Evolutionary conservation across 1,140 invertebrate genomes (phyloP).

Genomic region (Glossosoma conforme): DNA sequence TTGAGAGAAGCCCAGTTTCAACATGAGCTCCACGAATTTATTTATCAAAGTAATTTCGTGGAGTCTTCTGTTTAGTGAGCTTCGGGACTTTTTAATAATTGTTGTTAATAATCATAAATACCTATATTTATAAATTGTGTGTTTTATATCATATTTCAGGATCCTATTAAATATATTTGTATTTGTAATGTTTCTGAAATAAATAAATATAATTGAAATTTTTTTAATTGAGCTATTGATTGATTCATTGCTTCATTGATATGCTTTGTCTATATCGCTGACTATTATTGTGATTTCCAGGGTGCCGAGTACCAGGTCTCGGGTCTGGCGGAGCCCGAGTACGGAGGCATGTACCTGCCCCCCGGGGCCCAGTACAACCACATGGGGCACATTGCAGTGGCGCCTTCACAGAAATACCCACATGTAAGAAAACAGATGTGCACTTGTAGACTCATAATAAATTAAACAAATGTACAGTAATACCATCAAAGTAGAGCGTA

Average conservation of each 20-base stretch:
- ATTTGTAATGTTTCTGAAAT: not conserved
- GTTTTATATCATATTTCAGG: not conserved
- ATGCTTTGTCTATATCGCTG: not conserved
- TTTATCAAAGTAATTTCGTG: too few relatives aligned
- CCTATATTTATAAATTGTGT: too few relatives aligned
- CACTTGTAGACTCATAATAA: too few relatives aligned
- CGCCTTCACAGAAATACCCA: conserved; percentile 49
- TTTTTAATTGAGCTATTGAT: not conserved
- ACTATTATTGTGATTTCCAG: conserved; percentile 16
- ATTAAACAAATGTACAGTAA: too few relatives aligned
- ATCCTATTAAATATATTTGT: not conserved
- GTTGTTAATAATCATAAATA: too few relatives aligned
- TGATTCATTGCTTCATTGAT: not conserved
- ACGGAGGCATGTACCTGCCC: conserved; percentile 47
- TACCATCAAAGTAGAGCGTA: too few relatives aligned
- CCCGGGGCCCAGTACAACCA: conserved; percentile 48
- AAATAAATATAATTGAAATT: not conserved
- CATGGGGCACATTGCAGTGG: conserved; percentile 49
- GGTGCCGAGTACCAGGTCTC: conserved; percentile 33
- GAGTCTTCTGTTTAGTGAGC: too few relatives aligned
- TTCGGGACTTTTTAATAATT: too few relatives aligned
- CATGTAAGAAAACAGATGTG: conserved; percentile 47
- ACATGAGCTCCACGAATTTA: too few relatives aligned
- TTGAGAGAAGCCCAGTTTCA: too few relatives aligned
- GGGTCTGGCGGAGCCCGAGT: conserved; percentile 44